Evolutionary conservation across 2,888 invertebrate genomes (phyloP).

Genomic region (Exocentrus adspersus): DNA sequence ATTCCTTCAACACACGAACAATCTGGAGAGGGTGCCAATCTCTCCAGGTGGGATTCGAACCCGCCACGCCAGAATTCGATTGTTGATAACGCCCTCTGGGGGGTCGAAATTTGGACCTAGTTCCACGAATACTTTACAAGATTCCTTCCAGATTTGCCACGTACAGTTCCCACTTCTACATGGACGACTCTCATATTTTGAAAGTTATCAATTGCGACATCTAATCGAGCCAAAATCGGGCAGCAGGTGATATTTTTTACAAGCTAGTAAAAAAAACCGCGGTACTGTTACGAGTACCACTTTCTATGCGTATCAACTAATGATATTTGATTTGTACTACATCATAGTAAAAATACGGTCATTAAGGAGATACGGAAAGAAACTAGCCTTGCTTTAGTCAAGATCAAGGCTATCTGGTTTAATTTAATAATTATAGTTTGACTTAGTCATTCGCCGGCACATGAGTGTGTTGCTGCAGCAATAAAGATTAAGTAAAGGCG

Average conservation of each 20-base stretch:
- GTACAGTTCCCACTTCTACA: no score
- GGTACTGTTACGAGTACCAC: conserved; percentile 10
- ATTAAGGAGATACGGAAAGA: conserved; percentile 9
- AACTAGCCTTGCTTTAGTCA: conserved; percentile 9
- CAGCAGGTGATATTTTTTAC: conserved; percentile 11
- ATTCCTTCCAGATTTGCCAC: no score
- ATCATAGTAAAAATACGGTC: conserved; percentile 11
- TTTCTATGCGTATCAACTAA: conserved; percentile 19
- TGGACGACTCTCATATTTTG: background rate
- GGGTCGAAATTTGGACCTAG: no score
- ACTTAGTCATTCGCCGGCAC: background rate
- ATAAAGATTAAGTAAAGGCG: background rate
- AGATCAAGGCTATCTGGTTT: conserved; percentile 19
- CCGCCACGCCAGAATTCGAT: no score
- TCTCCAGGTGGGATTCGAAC: no score
- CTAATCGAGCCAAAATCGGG: background rate
- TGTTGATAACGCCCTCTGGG: no score
- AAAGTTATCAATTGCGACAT: background rate
- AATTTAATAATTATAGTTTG: conserved; percentile 18
- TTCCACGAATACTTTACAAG: no score
- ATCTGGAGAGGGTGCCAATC: no score
- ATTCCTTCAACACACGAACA: no score
- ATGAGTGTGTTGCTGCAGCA: background rate
- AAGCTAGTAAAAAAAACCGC: background rate
- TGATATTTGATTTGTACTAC: conserved; percentile 13